Conservation (phyloP, 2,888 invertebrate genomes). For the Limnephilus auricula region DNA sequence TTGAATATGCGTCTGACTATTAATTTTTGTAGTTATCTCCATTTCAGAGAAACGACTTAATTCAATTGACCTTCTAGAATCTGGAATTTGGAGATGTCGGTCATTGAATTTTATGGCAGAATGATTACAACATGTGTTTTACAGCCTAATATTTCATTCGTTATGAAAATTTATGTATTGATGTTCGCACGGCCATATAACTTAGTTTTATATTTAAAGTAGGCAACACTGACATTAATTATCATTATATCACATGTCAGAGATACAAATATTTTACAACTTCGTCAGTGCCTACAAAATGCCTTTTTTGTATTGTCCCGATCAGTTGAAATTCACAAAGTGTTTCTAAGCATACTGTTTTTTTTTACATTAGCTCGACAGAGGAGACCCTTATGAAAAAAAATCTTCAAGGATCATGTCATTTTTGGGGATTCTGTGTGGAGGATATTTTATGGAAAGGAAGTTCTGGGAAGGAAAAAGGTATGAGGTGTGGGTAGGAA, state of each 20-base stretch:
- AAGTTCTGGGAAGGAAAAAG: no score
- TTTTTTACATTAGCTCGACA: no score
- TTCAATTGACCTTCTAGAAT: conserved; percentile 27
- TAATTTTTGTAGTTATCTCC: conserved; percentile 12
- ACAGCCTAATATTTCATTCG: background rate
- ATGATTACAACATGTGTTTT: conserved; percentile 12
- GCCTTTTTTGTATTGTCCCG: no score
- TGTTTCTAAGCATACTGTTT: no score
- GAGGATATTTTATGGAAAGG: no score
- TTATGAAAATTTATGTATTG: background rate
- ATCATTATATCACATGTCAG: background rate
- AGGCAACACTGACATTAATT: background rate
- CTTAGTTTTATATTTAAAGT: background rate
- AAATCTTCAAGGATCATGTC: no score
- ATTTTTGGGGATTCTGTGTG: no score
- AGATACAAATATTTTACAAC: background rate
- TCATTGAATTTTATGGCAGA: conserved; percentile 25
- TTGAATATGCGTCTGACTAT: background rate
- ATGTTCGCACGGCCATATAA: background rate
- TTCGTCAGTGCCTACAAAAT: background rate
- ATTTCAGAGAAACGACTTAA: conserved; percentile 24
- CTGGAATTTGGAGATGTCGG: background rate
- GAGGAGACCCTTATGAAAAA: no score
- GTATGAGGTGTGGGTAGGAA: no score
- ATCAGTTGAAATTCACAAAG: no score